Base-by-base conservation (phyloP, 53 echinoderm and acorn worm species). In the Henricia sp. region DNA sequence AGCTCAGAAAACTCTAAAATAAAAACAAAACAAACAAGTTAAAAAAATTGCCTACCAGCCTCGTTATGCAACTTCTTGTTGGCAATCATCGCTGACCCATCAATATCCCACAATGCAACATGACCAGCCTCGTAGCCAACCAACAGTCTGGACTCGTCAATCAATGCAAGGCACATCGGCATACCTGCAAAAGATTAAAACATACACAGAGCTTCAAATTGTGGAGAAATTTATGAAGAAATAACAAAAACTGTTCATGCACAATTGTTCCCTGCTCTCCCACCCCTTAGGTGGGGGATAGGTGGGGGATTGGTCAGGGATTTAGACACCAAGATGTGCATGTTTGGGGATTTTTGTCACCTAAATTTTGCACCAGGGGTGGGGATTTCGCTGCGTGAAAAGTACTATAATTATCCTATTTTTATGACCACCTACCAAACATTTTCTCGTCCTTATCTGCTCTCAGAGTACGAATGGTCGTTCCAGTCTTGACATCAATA, bases 71-170 rank as follows among this genome's bases (percentile, higher is more conserved):
- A 24, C 57, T 83, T 89, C 14, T 65, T 73, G 39, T 88, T 68
- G 24, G 71, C 17, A 27, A 84, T 19, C 52, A 96, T 84, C 65
- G 72, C 80, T 64, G 40, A 55, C 52, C 82, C 69, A 16, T 55
- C 46, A 3, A 84, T 39, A 92, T 94, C 90, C 96, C 96, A 96
- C 14, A 89, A 35, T 52, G 84, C 87, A 37, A 96, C 48, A 33
- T 82, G 94, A 21, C 96, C 96, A 88, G 90, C 92, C 53, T 96
- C 96, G 57, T 90, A 96, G 50, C 92, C 96, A 65, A 89, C 67
- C 25, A 91, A 35, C 32, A 96, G 77, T 56, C 72, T 85, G 5
- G 82, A 57, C 12, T 67, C 85, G 52, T 65, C 60, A 13, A 92
- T 43, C 56, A 93, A 93, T 56, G 91, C 84, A 48, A 96, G 43